Percentiles rank a stretch among this genome's conserved stretches.
Evolutionary conservation across 1,140 invertebrate genomes (phyloP).

Genomic region (Condylostylus longicornis): DNA sequence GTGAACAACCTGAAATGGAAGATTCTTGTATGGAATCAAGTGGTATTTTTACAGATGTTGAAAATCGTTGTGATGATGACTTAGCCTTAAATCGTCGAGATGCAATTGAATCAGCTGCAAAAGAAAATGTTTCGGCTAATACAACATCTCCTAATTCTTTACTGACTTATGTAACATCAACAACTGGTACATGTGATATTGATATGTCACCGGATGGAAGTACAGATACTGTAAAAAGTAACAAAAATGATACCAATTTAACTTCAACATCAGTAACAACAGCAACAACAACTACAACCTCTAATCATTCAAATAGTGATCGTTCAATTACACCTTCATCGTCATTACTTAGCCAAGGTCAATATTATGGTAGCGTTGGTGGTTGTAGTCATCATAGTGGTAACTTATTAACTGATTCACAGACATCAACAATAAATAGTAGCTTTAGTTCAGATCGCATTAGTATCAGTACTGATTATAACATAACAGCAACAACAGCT

Average conservation of each 20-base stretch:
- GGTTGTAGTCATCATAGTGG: too few relatives aligned
- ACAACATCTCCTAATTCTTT: too few relatives aligned
- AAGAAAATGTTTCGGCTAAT: too few relatives aligned
- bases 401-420: conserved; percentile 12
- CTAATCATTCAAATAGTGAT: background rate
- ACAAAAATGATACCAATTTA: conserved; percentile 15
- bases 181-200: too few relatives aligned
- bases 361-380: conserved; percentile 9
- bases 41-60: conserved; percentile 70
- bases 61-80: conserved; percentile 41
- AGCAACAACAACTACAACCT: background rate
- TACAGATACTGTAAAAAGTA: conserved; percentile 29
- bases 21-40: conserved; percentile 68
- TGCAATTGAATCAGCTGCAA: conserved; percentile 17
- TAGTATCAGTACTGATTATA: conserved; percentile 1
- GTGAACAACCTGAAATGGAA: conserved; percentile 36
- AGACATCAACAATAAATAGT: conserved; percentile 13
- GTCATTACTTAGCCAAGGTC: conserved; percentile 21
- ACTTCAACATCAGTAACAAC: background rate
- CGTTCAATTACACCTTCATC: background rate
- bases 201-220: conserved; percentile 42
- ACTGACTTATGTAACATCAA: too few relatives aligned
- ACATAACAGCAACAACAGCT: conserved; percentile 1
- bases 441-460: conserved; percentile 8
- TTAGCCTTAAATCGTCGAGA: conserved; percentile 17